Percentiles rank a stretch among this genome's conserved stretches.
These are phyloP conservation scores for Pseudolaguvia tuberculata DNA, from an alignment of 2,113 vertebrate species.

Conservation along the genomic window DNA sequence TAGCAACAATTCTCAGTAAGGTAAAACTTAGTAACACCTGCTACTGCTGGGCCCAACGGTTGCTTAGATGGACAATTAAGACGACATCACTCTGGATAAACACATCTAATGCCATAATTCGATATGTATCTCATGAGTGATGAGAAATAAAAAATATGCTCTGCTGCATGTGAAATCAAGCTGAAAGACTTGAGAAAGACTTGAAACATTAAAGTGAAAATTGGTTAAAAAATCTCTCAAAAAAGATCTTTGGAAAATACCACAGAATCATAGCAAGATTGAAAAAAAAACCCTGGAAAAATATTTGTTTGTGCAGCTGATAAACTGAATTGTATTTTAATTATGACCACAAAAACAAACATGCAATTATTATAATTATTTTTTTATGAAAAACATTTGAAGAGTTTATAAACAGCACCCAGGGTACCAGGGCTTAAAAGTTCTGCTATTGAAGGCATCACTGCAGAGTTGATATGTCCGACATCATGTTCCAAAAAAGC, in stretches of 20 bases:
- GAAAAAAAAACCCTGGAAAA: background rate
- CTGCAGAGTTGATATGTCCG: conserved; percentile 47
- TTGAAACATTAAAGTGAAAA: background rate
- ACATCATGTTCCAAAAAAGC: conserved; percentile 48
- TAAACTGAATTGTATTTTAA: conserved; percentile 14
- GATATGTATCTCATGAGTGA: background rate
- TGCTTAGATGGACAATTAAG: no score
- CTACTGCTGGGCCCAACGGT: no score
- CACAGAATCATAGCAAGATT: background rate
- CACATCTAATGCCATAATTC: background rate
- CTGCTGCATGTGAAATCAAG: background rate
- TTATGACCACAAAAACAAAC: background rate
- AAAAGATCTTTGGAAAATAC: background rate
- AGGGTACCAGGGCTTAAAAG: conserved; percentile 24
- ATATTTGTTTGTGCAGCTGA: background rate
- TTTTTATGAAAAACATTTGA: background rate
- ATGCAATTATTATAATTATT: no score
- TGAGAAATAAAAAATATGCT: background rate
- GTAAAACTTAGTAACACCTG: no score
- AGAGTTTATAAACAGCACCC: no score
- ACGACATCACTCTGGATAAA: no score
- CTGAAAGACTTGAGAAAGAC: background rate
- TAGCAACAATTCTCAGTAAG: no score
- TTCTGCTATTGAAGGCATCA: conserved; percentile 50
- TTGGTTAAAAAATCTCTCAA: background rate